Evolutionary conservation across 2,113 vertebrate genomes (phyloP), one percentile per base, ranked within the genome.

Genomic region (Cariama cristata): DNA sequence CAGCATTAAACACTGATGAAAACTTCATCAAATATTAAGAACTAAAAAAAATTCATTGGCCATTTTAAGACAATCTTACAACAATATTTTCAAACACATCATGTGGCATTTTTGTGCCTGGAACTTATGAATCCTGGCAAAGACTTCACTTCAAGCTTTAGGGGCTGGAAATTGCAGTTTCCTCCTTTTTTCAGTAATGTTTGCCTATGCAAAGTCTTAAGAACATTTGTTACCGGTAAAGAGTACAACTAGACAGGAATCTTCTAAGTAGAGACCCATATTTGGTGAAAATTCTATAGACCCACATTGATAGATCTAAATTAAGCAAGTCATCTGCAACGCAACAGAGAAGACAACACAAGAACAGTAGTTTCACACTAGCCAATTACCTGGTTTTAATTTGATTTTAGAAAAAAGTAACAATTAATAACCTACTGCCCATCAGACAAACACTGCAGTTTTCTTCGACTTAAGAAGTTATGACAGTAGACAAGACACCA

Each of bases 281-380:
- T 27, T 62, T 82, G 32, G 28, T 52, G 13, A 81, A 50, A 20
- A 52, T 7, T 52, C 58, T 58, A 55, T 0, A 63, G 14, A 80
- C n/a, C 27, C 22, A 56, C 49, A 50, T 1, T 12, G 7, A 38
- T 27, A 22, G 30, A 13, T 63, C 52, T 82, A 86, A 96, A 91
- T 83, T 72, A 83, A 95, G 94, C 44, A 69, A 86, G 53, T 86
- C 38, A 79, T 74, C 89, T 90, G 64, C 62, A 96, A 42, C 77
- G 47, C 74, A 96, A 71, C 47, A 71, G 42, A 96, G 84, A 72
- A 88, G 60, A 85, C 92, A 92, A 74, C 44, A 68, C 7, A 95
- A 92, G 76, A 90, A 79, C 64, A 90, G 55, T 49, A 85, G 84
- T 88, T 92, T 93, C 60, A 88, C 86, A 92, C 27, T 91, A 88